phyloP scores from a whole-genome alignment of 2,113 vertebrate species.

The Menidia beryllina region DNA sequence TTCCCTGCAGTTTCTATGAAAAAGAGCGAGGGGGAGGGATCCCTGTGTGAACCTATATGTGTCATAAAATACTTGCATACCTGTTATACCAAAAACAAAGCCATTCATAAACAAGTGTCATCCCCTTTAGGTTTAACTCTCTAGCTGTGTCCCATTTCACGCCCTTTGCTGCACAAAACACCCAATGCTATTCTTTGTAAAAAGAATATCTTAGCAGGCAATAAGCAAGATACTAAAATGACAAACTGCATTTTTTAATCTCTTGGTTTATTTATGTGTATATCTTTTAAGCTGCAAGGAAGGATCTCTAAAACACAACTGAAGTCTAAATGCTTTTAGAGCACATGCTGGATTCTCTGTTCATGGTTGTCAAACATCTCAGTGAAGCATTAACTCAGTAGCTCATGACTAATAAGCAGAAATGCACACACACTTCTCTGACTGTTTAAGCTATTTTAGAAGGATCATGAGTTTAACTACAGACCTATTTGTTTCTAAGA shows the following conservation, averaged over 20 bases:
- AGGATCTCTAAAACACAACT: neutral
- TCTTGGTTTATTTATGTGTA: neutral
- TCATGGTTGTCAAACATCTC: neutral
- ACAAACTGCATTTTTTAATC: neutral
- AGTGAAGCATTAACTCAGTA: neutral
- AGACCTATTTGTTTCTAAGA: neutral
- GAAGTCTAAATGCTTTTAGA: neutral
- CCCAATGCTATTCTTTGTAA: neutral
- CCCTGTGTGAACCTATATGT: slow-evolving; percentile 23
- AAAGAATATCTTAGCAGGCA: neutral
- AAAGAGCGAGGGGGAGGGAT: neutral
- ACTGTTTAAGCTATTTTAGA: neutral
- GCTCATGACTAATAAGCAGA: neutral
- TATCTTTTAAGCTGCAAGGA: neutral
- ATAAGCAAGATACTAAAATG: neutral
- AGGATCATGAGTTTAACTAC: neutral
- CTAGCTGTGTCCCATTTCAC: slow-evolving; percentile 24
- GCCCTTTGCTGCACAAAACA: slow-evolving; percentile 4
- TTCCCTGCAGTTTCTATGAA: slow-evolving; percentile 1
- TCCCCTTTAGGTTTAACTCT: slow-evolving; percentile 5
- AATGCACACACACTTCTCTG: neutral
- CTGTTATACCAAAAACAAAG: neutral
- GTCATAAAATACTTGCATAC: slow-evolving; percentile 35
- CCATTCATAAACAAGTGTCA: slow-evolving; percentile 45
- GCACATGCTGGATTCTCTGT: neutral